Percentiles rank a stretch among this genome's conserved stretches.
These are phyloP conservation scores for Oxytorus armatus DNA, from an alignment of 2,888 invertebrate species.

Conservation along the genomic window DNA sequence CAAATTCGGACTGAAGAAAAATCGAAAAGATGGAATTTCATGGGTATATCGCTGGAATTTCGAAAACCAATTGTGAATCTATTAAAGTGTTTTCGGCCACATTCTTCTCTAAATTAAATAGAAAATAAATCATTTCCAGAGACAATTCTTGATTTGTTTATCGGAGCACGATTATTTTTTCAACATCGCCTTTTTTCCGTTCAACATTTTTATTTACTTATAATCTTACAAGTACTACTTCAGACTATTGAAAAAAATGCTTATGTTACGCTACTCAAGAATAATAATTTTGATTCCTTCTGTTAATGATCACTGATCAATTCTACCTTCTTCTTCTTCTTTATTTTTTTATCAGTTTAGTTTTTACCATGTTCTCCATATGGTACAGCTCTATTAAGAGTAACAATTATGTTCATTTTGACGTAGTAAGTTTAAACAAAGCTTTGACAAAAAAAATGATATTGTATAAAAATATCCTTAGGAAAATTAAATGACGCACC, in stretches of 20 bases:
- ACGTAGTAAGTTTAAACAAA: background rate
- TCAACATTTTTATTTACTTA: too few species aligned
- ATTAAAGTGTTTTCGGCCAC: background rate
- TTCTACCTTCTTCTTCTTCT: too few species aligned
- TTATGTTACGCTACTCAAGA: too few species aligned
- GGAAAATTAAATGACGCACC: background rate
- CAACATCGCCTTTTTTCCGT: too few species aligned
- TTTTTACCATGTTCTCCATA: background rate
- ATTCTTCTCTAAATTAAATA: too few species aligned
- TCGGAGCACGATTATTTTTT: too few species aligned
- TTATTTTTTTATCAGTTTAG: too few species aligned
- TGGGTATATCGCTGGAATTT: background rate
- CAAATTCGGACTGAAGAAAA: slow-evolving; percentile 1
- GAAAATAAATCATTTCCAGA: background rate
- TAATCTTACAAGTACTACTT: too few species aligned
- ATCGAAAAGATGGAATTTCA: background rate
- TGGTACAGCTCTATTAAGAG: background rate
- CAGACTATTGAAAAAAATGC: too few species aligned
- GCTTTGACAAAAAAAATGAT: background rate
- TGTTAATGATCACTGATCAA: too few species aligned
- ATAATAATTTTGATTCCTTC: too few species aligned
- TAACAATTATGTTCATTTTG: background rate
- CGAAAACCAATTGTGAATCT: background rate
- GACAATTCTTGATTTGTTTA: too few species aligned
- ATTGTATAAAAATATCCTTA: slow-evolving; percentile 3